These are phyloP conservation scores for Diuraphis noxia DNA, from an alignment of 1,140 invertebrate genomes.

Conservation along the genomic window DNA sequence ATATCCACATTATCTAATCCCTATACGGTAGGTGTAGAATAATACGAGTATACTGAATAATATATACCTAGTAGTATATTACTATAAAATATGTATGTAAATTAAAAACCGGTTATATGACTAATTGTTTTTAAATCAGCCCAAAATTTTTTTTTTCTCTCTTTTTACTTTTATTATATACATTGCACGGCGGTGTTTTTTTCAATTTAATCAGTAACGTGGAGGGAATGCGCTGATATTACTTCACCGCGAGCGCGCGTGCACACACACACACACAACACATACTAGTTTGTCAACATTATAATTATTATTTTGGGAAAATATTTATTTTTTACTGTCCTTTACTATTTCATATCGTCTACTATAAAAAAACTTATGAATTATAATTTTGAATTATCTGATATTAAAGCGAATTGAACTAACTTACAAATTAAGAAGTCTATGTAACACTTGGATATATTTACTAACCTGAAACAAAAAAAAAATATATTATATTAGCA, in stretches of 20 bases:
- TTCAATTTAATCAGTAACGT: not conserved
- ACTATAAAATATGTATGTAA: not conserved
- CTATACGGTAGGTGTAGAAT: not conserved
- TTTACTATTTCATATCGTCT: not conserved
- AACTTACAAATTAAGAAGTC: not conserved
- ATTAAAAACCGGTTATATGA: not conserved
- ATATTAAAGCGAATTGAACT: not conserved
- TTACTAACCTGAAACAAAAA: conserved; percentile 20
- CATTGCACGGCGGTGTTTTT: not conserved
- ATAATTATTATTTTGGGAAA: not conserved
- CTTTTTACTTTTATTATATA: not conserved
- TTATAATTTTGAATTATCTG: not conserved
- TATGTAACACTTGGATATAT: not conserved
- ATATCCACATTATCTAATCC: not conserved
- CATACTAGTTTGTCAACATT: not conserved
- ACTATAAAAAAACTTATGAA: not conserved
- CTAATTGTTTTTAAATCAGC: not conserved
- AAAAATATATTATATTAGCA: not conserved
- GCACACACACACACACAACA: not conserved
- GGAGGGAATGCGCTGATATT: not conserved
- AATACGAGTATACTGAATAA: not conserved
- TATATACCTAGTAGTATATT: not conserved
- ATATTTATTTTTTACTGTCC: not conserved
- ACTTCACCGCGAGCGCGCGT: no score
- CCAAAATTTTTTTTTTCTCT: not conserved